Evolutionary conservation across 2,797 vertebrate species (phyloP).

Genomic region (Falco berigora): DNA sequence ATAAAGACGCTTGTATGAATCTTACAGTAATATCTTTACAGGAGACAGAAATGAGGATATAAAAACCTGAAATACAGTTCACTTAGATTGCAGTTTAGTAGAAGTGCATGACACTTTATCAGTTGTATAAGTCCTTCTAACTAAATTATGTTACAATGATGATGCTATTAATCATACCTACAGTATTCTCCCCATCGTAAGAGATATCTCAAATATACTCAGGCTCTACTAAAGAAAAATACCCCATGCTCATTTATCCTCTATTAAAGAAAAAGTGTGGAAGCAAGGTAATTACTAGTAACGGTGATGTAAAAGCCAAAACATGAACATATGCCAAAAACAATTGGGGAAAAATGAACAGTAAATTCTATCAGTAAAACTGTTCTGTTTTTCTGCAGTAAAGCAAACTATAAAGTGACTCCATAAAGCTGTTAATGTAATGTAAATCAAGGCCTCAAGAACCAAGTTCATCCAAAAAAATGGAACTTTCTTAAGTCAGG

Average conservation of each 20-base stretch:
- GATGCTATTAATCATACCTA: constrained; percentile 56
- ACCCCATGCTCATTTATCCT: constrained; percentile 39
- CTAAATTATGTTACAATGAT: constrained; percentile 66
- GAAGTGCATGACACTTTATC: constrained; percentile 61
- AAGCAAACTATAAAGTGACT: constrained; percentile 15
- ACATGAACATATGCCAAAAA: constrained; percentile 59
- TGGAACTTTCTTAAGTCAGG: not conserved
- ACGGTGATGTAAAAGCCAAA: constrained; percentile 53
- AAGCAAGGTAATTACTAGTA: constrained; percentile 53
- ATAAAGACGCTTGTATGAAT: constrained; percentile 49
- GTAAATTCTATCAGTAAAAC: constrained; percentile 58
- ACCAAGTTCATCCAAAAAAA: constrained; percentile 43
- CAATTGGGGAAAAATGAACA: constrained; percentile 36
- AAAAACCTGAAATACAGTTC: constrained; percentile 66
- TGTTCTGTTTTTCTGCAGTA: constrained; percentile 34
- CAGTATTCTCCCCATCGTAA: not conserved
- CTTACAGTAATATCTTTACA: constrained; percentile 58
- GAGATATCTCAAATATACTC: constrained; percentile 36
- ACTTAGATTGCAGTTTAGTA: constrained; percentile 60
- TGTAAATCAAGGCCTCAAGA: constrained; percentile 34
- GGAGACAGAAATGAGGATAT: constrained; percentile 62
- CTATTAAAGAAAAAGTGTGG: constrained; percentile 50
- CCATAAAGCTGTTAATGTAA: constrained; percentile 39
- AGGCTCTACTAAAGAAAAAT: constrained; percentile 30
- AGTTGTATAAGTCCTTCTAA: constrained; percentile 64